Evolutionary conservation across 2,113 vertebrate genomes (phyloP), one percentile per base, ranked within the genome.

Genomic region (Arenaria interpres): DNA sequence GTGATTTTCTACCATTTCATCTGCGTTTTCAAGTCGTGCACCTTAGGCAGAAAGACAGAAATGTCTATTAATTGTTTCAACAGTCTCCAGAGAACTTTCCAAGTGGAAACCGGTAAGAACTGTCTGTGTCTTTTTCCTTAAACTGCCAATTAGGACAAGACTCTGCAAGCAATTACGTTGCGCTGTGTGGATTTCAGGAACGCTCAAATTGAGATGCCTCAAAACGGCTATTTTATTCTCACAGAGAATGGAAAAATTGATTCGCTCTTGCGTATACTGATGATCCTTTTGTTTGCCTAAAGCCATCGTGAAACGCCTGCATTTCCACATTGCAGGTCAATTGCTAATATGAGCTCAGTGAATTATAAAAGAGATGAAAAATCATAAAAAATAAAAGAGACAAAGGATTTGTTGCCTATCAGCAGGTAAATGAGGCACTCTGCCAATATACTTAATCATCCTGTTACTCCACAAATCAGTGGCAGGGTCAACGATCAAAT

Each of bases 51-150:
- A 86, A 85, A 95, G 64, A 81, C 56, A 88, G 89, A 89, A 84
- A 87, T 24, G 53, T 51, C 90, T 95, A 96, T 96, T 94, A 97
- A 98, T 96, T 84, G 86, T 79, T 86, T 84, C 80, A 94, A 57
- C 4, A 32, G 81, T 84, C 91, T 93, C 77, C 5, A 12, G 88
- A 94, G 95, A 97, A 93, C 94, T 80, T 88, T 50, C 69, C 59
- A 57, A 43, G 92, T 53, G 64, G 83, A 84, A 96, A 89, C 25
- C 24, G 59, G 37, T 21, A 72, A 79, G 62, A 96, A 64, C 79
- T 56, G 63, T 64, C 89, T 79, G 46, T 28, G 46, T 56, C 82
- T 87, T 59, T 72, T 88, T 89, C 83, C 84, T 92, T 89, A 95
- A 95, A 75, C 85, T 95, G 88, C 94, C 88, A 91, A 82, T 94